These are phyloP conservation scores for Drosophila suzukii DNA, from an alignment of 1,140 invertebrate genomes.

Conservation along the genomic window DNA sequence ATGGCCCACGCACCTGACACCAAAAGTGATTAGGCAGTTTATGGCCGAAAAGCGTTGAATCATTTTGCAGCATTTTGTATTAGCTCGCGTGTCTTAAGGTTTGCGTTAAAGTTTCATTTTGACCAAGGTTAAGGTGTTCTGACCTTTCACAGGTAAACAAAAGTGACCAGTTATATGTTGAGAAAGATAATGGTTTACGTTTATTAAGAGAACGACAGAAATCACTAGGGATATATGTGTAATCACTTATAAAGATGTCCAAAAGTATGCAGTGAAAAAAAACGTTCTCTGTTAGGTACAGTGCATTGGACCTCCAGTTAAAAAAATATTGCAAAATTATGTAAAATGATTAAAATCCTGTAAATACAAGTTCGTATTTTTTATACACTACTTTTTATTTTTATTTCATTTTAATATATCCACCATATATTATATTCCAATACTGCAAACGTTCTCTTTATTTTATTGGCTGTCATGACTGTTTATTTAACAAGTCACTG, in stretches of 20 bases:
- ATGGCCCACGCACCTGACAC: slow-evolving; percentile 49
- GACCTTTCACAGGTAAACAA: slow-evolving; percentile 26
- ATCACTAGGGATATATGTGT: too few species aligned
- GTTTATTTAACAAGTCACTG: not conserved
- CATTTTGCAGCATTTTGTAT: slow-evolving; percentile 54
- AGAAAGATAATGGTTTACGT: too few species aligned
- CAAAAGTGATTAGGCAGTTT: slow-evolving; percentile 62
- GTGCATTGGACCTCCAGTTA: too few species aligned
- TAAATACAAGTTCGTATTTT: too few species aligned
- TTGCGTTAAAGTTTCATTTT: slow-evolving; percentile 30
- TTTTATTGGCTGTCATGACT: not conserved
- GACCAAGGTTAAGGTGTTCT: slow-evolving; percentile 28
- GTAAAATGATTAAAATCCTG: too few species aligned
- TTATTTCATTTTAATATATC: not conserved
- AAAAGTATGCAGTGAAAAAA: not conserved
- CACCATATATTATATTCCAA: not conserved
- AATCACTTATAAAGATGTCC: too few species aligned
- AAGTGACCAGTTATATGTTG: not conserved
- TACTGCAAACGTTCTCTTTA: not conserved
- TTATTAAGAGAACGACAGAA: too few species aligned
- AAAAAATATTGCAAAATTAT: too few species aligned
- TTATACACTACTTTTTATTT: too few species aligned
- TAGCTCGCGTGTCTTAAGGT: slow-evolving; percentile 51
- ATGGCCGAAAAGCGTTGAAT: slow-evolving; percentile 52
- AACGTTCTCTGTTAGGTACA: too few species aligned